Percentiles rank a stretch among this genome's conserved stretches.
phyloP scores from a whole-genome alignment of 2,888 invertebrate genomes.

The Apamea crenata region DNA sequence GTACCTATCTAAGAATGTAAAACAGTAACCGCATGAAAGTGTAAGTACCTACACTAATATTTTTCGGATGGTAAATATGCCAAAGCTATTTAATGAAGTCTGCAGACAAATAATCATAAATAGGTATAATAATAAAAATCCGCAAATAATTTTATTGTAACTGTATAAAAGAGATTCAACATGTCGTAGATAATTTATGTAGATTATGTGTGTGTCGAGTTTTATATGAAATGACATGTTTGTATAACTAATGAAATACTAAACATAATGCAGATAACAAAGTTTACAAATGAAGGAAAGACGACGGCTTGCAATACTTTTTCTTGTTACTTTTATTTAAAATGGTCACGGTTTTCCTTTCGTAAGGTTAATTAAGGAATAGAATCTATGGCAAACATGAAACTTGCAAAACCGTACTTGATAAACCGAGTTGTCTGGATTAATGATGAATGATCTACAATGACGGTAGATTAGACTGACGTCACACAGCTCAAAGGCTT shows the following conservation, averaged over 20 bases:
- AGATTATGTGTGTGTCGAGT: constrained; percentile 66
- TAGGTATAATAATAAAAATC: constrained; percentile 51
- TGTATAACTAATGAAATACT: constrained; percentile 69
- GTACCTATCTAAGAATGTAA: not conserved
- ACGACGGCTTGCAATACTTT: constrained; percentile 29
- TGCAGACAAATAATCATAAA: constrained; percentile 31
- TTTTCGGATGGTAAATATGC: constrained; percentile 28
- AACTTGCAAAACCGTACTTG: constrained; percentile 63
- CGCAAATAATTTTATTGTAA: constrained; percentile 65
- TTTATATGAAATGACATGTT: constrained; percentile 78
- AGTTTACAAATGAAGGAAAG: constrained; percentile 46
- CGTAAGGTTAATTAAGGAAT: constrained; percentile 41
- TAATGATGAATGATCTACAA: constrained; percentile 80
- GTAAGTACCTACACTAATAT: not conserved
- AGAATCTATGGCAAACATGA: constrained; percentile 43
- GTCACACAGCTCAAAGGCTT: constrained; percentile 79
- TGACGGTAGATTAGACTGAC: constrained; percentile 79
- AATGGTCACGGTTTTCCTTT: constrained; percentile 37
- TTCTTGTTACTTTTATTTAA: constrained; percentile 41
- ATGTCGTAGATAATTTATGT: constrained; percentile 72
- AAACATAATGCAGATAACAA: constrained; percentile 58
- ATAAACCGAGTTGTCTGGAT: constrained; percentile 79
- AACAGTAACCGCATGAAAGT: constrained; percentile 23
- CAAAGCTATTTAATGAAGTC: constrained; percentile 23
- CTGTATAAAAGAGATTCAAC: constrained; percentile 68